Evolutionary conservation across 2,113 vertebrate species (phyloP).

Genomic region (Thomomys bottae): DNA sequence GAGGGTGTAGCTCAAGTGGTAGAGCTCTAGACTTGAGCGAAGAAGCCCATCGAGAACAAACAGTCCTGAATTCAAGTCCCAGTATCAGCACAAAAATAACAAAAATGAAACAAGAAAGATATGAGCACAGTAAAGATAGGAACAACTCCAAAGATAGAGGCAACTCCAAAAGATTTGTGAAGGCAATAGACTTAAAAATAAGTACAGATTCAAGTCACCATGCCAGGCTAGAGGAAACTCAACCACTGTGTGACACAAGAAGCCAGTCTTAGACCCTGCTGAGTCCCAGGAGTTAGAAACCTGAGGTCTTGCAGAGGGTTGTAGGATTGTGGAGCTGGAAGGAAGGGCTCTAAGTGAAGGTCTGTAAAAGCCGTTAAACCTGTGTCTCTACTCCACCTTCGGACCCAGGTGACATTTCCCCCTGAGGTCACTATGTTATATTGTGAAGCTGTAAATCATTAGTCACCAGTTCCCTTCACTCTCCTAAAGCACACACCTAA

Average conservation of each 20-base stretch:
- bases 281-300: not conserved
- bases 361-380: not conserved
- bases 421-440: not conserved
- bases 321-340: not conserved
- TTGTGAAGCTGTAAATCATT: not conserved
- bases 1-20: not conserved
- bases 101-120: too few species aligned
- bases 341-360: not conserved
- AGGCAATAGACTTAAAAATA: not conserved
- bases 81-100: too few species aligned
- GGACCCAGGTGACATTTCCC: not conserved
- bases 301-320: not conserved
- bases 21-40: too few species aligned
- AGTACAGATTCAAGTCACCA: fast-evolving
- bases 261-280: not conserved
- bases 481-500: not conserved
- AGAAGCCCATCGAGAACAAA: too few species aligned
- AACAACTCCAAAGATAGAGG: too few species aligned
- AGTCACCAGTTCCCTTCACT: not conserved
- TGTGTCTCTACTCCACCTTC: too few species aligned
- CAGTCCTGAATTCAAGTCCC: too few species aligned
- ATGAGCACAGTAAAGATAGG: too few species aligned
- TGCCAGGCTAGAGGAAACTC: not conserved
- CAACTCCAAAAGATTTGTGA: not conserved
- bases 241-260: not conserved